These are phyloP conservation scores for Acanthosepion esculentum DNA, from an alignment of 2,888 invertebrate genomes.

Conservation along the genomic window DNA sequence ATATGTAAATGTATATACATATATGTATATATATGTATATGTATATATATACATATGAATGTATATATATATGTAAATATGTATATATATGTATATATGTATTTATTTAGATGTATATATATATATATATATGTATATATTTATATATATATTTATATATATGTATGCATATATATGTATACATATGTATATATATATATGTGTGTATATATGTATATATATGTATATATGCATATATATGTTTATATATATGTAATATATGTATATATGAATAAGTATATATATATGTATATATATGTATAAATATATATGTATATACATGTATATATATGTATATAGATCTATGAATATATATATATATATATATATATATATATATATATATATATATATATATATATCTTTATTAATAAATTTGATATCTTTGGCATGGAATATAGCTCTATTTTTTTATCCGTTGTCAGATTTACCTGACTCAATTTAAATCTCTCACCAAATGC, in stretches of 20 bases:
- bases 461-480: too few species aligned
- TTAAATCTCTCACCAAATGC: too few species aligned
- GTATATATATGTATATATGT: neutral
- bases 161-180: neutral
- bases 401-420: neutral
- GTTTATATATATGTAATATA: too few species aligned
- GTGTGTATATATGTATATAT: neutral
- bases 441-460: neutral
- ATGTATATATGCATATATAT: neutral
- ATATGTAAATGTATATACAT: neutral
- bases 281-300: neutral
- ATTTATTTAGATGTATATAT: neutral
- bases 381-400: conserved; percentile 37
- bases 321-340: neutral
- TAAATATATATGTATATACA: neutral
- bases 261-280: neutral
- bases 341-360: neutral
- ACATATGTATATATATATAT: neutral
- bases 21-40: neutral
- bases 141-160: neutral
- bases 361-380: conserved; percentile 25
- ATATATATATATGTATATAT: neutral
- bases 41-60: neutral
- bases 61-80: neutral
- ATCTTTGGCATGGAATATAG: neutral